Evolutionary conservation across 37 sponge, comb jelly and placozoan genomes (phyloP), one percentile per base, ranked within the genome.

Genomic region (Spongilla lacustris): DNA sequence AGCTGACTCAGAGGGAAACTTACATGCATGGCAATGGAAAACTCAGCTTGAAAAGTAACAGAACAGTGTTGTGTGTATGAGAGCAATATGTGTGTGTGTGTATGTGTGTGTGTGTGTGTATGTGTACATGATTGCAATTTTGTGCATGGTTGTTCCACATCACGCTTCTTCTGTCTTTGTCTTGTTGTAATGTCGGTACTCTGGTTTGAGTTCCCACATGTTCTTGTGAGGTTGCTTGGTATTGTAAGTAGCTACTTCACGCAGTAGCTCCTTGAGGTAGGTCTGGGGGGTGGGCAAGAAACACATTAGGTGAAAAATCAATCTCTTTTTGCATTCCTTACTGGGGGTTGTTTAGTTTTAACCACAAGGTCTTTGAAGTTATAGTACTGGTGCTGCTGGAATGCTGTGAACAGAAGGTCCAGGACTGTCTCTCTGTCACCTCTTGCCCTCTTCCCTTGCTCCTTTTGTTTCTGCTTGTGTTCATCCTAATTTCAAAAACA

Each of bases 121-220:
- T 58, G 21, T 10, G 58, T 58, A 6, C 58, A 58, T 1, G 12
- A 24, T 17, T 81, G 69, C 38, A 14, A 19, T 21, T 41, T 73
- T 41, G 41, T 41, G 41, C 6, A 41, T 41, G 41, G 41, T 41
- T 6, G 41, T 6, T 9, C 41, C 41, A 6, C 24, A 34, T 68
- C 35, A 82, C 24, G 83, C 67, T 46, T 36, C 37, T 38, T 70
- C 48, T 36, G 71, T 25, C 31, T 46, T 37, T 84, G 50, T 58
- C 37, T 76, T 78, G 0, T 75, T 26, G 38, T 89, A 84, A 46
- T 87, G 86, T 72, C 86, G 79, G 86, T 91, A 98, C 67, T 96
- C 96, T 66, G 93, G 92, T 41, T 99, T 99, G 12, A 99, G 86
- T 30, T 99, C 94, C 96, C 97, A 99, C 89, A 89, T 97, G 95